A percentile compares a stretch with the other conserved stretches of the same genome.
These are phyloP conservation scores for Erebia palarica DNA, from an alignment of 2,888 invertebrate genomes.

Conservation along the genomic window DNA sequence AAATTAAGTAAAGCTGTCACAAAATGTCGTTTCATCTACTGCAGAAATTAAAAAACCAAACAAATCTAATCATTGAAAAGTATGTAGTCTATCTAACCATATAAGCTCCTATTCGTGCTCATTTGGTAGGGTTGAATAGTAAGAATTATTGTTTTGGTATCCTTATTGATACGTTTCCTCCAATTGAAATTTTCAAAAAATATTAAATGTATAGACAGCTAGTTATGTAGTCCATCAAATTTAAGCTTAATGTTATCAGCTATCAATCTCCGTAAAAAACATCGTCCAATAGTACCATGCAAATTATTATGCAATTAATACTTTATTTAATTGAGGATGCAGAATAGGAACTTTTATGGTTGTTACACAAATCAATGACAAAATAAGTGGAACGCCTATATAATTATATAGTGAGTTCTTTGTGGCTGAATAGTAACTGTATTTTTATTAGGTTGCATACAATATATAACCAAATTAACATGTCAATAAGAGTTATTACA, in stretches of 20 bases:
- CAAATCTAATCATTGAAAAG: neutral
- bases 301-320: too few species aligned
- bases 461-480: neutral
- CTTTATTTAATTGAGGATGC: neutral
- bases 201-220: too few species aligned
- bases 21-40: slow-evolving; percentile 37
- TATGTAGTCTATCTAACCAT: neutral
- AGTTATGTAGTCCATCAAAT: too few species aligned
- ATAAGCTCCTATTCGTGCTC: slow-evolving; percentile 11
- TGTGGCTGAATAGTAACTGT: slow-evolving; percentile 23
- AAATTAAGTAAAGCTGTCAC: slow-evolving; percentile 75
- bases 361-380: slow-evolving; percentile 23
- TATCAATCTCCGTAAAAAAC: too few species aligned
- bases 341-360: slow-evolving; percentile 4
- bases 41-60: slow-evolving; percentile 26
- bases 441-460: neutral
- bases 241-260: too few species aligned
- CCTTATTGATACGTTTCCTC: too few species aligned
- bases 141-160: too few species aligned
- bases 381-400: slow-evolving; percentile 32
- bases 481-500: too few species aligned
- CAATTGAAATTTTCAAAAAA: too few species aligned
- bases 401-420: slow-evolving; percentile 12
- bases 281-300: neutral
- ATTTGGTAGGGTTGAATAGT: neutral